These are phyloP conservation scores for Drosophila diplacantha DNA, from an alignment of 2,888 invertebrate species.

Conservation along the genomic window DNA sequence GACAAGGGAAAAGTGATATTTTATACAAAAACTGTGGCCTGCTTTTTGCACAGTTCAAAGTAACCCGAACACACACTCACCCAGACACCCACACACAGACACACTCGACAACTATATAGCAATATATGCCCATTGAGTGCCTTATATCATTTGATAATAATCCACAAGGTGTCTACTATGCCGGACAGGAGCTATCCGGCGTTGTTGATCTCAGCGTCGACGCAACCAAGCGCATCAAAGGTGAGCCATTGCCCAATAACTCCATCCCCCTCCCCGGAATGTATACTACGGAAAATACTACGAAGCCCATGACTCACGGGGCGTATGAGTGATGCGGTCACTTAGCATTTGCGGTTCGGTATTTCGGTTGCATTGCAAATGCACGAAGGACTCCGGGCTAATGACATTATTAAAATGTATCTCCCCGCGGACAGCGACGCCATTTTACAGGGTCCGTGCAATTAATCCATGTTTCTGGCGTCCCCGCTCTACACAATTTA, in stretches of 20 bases:
- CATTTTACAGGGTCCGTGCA: conserved; percentile 50
- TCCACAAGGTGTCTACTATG: conserved; percentile 78
- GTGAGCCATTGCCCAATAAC: conserved; percentile 51
- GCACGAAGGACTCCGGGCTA: conserved; percentile 52
- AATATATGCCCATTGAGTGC: conserved; percentile 78
- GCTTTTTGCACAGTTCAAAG: conserved; percentile 59
- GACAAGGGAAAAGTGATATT: conserved; percentile 61
- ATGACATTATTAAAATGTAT: conserved; percentile 47
- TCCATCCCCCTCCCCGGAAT: not conserved
- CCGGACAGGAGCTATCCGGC: conserved; percentile 77
- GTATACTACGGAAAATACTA: conserved; percentile 9
- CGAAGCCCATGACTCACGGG: conserved; percentile 49
- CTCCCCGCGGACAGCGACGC: conserved; percentile 18
- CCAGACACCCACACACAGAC: conserved; percentile 21
- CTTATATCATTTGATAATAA: conserved; percentile 78
- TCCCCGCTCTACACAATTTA: conserved; percentile 2
- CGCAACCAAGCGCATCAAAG: conserved; percentile 77
- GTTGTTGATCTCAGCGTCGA: conserved; percentile 77
- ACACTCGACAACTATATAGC: conserved; percentile 49
- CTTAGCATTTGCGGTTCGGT: conserved; percentile 20
- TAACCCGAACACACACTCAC: conserved; percentile 8
- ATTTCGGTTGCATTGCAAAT: conserved; percentile 39
- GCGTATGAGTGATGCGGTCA: conserved; percentile 52
- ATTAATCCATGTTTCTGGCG: conserved; percentile 47
- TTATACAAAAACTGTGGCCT: conserved; percentile 59